Evolutionary conservation across 2,888 invertebrate genomes (phyloP).

Genomic region (Thereva unica): DNA sequence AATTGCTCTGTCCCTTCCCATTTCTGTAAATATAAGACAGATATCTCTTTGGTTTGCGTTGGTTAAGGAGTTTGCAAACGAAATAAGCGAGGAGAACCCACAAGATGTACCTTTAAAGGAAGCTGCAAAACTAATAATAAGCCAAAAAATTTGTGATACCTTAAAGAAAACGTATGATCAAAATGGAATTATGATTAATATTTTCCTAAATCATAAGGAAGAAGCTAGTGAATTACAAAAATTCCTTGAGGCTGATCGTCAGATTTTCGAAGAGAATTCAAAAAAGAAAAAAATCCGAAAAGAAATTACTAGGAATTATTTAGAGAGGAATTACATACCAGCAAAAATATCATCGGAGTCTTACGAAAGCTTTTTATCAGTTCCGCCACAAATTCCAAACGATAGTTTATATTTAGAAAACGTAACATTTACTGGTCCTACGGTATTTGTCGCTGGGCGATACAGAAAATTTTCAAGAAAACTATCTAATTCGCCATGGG

Average conservation of each 20-base stretch:
- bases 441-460: conserved; percentile 59
- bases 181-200: conserved; percentile 59
- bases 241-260: conserved; percentile 49
- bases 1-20: conserved; percentile 73
- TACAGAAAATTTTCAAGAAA: conserved; percentile 84
- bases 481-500: conserved; percentile 94
- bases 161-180: conserved; percentile 63
- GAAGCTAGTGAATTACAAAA: conserved; percentile 65
- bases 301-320: conserved; percentile 68
- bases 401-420: conserved; percentile 46
- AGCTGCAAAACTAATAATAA: conserved; percentile 76
- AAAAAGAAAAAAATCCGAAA: conserved; percentile 51
- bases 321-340: conserved; percentile 64
- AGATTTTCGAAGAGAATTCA: conserved; percentile 46
- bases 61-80: conserved; percentile 61
- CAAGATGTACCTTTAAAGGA: conserved; percentile 70
- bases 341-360: conserved; percentile 58
- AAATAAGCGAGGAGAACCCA: conserved; percentile 53
- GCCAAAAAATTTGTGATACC: conserved; percentile 62
- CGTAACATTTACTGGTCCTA: conserved; percentile 52
- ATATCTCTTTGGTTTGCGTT: conserved; percentile 66
- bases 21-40: conserved; percentile 69
- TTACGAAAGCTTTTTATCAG: conserved; percentile 60
- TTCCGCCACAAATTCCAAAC: conserved; percentile 61
- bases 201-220: conserved; percentile 59